Base-by-base conservation (phyloP, 2,888 invertebrate species). In the Acrocera orbiculus region DNA sequence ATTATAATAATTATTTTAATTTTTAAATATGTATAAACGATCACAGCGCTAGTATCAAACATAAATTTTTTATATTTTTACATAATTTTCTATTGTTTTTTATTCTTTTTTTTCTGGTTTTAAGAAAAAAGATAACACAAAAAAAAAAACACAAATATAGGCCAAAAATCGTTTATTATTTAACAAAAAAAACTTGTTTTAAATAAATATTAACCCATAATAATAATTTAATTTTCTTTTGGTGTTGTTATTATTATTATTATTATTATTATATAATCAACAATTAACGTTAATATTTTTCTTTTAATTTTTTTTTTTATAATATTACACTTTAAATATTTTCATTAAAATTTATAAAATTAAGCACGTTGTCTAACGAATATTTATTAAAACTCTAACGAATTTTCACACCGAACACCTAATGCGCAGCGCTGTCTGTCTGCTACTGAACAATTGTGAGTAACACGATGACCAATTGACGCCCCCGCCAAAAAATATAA, bases 371-470 rank as follows among this genome's bases (percentile, higher is more conserved):
- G 27, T 34, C 34, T 20, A 15, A 27, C 34, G 28, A 23, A 27
- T 20, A 34, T 28, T 34, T 19, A 16, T 22, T n/a, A 34, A 23
- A 27, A 28, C 34, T 28, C 34, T 28, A 34, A 27, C 34, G 28
- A 17, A 34, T 13, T n/a, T 17, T 27, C 34, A 34, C 34, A 28
- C 17, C 11, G n/a, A 22, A 28, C 34, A 17, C 32, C 38, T 38
- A 25, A 24, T 35, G 38, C 34, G 38, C 38, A 38, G 38, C 38
- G 38, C 38, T 34, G 38, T 38, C 27, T 34, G 31, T 35, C 38
- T 38, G 38, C 38, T 31, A 38, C 38, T 38, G 38, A 30, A 35
- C 34, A 27, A 34, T 28, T 34, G 34, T 34, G 22, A 28, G 34
- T 28, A 27, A 22, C 34, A 28, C 16, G 34, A 34, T 34, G 27